Percentiles rank a stretch among this genome's conserved stretches.
phyloP scores from a whole-genome alignment of 2,797 vertebrate genomes.

The Mus caroli region DNA sequence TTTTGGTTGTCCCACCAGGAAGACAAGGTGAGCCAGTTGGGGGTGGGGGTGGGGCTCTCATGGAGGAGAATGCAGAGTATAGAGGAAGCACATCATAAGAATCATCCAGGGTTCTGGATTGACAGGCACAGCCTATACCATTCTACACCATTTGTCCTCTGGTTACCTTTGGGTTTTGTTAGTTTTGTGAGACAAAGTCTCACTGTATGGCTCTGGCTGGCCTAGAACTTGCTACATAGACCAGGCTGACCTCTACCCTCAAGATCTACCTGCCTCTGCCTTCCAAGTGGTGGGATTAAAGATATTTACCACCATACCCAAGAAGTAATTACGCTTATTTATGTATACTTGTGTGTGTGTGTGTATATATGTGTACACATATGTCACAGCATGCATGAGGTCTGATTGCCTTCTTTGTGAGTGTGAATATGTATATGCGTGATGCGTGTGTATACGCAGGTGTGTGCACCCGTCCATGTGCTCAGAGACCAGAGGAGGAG shows the following conservation, averaged over 20 bases:
- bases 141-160: neutral
- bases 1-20: neutral
- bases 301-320: neutral
- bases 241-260: neutral
- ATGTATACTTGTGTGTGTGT: neutral
- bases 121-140: no score
- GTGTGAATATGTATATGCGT: no score
- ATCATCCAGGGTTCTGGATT: neutral
- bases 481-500: neutral
- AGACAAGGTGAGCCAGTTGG: neutral
- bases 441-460: neutral
- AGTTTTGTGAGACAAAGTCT: neutral
- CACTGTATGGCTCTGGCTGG: neutral
- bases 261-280: neutral
- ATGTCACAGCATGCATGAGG: neutral
- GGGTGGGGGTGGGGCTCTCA: neutral
- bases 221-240: neutral
- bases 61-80: neutral
- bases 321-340: neutral
- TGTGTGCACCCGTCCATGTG: neutral
- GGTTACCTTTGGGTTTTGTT: neutral
- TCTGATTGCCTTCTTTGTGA: neutral
- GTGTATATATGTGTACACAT: neutral
- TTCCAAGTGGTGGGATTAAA: neutral
- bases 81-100: neutral